Base-by-base conservation (phyloP, 1,140 invertebrate species). In the Listronotus bonariensis region DNA sequence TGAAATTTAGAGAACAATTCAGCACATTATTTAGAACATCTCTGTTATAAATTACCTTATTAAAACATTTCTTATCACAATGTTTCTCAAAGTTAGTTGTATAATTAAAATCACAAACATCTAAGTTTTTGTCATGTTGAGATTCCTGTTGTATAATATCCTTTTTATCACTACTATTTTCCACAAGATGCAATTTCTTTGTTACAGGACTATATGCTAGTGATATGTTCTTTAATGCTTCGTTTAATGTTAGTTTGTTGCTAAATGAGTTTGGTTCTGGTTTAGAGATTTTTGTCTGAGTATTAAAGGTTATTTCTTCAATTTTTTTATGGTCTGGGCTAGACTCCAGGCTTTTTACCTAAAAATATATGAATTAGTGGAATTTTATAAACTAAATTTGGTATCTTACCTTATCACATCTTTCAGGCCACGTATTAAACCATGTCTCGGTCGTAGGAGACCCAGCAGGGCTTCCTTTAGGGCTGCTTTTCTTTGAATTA, bases 151-250 rank as follows among this genome's bases (percentile, higher is more conserved):
- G 67, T 3, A 68, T 67, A 6, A 63, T 46, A 17, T 61, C 11
- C 36, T 68, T 65, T 34, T 68, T 66, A 46, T 58, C 51, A 42
- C 54, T 53, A 68, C 56, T 58, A 41, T 51, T 38, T 65, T 65
- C 62, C 14, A 65, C 53, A 15, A 80, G 32, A 79, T 77, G 51
- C 77, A 83, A 68, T 59, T 82, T 79, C 63, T 81, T 83, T 9
- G 81, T 83, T 7, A 80, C 66, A 32, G 81, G 80, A 72, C 80
- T 82, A 67, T 83, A 83, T 48, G 82, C 80, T 71, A 84, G 59
- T 49, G 82, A 81, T 79, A 83, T 83, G 71, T 80, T 83, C 54
- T 83, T 80, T 51, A 84, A 68, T 43, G 82, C 81, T 73, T 81
- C 79, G 64, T 81, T 82, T 31, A 83, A 70, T 9, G 75, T 75